Evolutionary conservation across 2,113 vertebrate species (phyloP), one percentile per base, ranked within the genome.

Genomic region (Platysternon megacephalum): DNA sequence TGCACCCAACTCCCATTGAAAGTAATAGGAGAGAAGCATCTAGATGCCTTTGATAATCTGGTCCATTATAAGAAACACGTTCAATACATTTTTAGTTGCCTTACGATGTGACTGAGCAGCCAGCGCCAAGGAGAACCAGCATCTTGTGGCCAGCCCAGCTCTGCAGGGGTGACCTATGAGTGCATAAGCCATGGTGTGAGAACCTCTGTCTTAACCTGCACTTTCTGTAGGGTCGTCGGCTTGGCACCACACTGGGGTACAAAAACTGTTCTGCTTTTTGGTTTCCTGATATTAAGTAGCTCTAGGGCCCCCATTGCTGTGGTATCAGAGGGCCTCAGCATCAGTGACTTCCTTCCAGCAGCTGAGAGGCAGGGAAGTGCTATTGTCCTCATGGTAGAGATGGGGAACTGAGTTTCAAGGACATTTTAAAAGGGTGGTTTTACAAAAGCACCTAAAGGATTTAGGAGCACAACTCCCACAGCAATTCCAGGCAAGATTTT

Each of bases 381-480:
- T 89, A 79, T 11, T 26, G 7, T 83, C 32, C 83, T 2, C 81
- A 13, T 80, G 79, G 82, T 85, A 93, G 82, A 49, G 19, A 84
- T 53, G 44, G 52, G 28, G 24, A 91, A 84, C 44, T 46, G 0
- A 91, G 86, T 82, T 91, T 17, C 65, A n/a, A 68, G 16, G 65
- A 35, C 16, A 9, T n/a, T n/a, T 68, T 68, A n/a, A 56, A 85
- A 65, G 89, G 79, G n/a, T 89, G 61, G 51, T 95, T 89, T 46
- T 52, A 86, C 78, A 94, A 92, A 42, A 49, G 85, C 87, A 32
- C 42, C 51, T 14, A 2, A 46, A 39, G 32, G 9, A 32, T 51
- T 51, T 72, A 35, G 39, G 42, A 91, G 44, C 44, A 42, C 7
- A n/a, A 84, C 1, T 28, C 86, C 55, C 42, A 81, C 68, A 78